These are phyloP conservation scores for Muschampia plurimacula DNA, from an alignment of 2,888 invertebrate genomes.

Conservation along the genomic window DNA sequence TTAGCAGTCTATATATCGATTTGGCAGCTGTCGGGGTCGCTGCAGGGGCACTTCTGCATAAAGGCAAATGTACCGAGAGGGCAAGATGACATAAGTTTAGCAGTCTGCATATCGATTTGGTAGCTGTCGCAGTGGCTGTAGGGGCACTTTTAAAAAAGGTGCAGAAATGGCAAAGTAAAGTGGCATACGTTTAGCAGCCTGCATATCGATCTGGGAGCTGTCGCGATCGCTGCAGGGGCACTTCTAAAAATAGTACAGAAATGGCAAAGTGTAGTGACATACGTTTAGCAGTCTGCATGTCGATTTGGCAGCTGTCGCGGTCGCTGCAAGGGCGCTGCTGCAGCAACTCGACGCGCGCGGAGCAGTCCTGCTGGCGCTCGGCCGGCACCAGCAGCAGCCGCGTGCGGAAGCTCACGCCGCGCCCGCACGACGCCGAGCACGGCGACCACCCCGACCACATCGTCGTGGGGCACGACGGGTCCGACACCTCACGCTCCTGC, in stretches of 20 bases:
- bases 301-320: constrained; percentile 88
- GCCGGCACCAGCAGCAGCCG: constrained; percentile 89
- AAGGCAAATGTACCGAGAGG: constrained; percentile 54
- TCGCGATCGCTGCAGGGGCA: constrained; percentile 61
- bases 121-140: too few species aligned
- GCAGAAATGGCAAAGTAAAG: too few species aligned
- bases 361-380: constrained; percentile 88
- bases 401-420: constrained; percentile 90
- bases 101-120: too few species aligned
- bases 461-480: constrained; percentile 91
- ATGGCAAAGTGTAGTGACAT: constrained; percentile 31
- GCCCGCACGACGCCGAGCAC: constrained; percentile 95
- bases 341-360: constrained; percentile 88
- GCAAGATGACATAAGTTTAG: constrained; percentile 84
- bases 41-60: constrained; percentile 88
- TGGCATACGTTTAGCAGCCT: constrained; percentile 84
- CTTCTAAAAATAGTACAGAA: constrained; percentile 83
- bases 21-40: too few species aligned
- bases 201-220: too few species aligned
- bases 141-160: constrained; percentile 89
- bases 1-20: constrained; percentile 62
- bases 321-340: constrained; percentile 91
- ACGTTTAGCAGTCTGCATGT: constrained; percentile 92
- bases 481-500: constrained; percentile 76
- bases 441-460: constrained; percentile 97